Evolutionary conservation across 2,888 invertebrate genomes (phyloP), one percentile per base, ranked within the genome.

Genomic region (Ormyrus nitidulus): DNA sequence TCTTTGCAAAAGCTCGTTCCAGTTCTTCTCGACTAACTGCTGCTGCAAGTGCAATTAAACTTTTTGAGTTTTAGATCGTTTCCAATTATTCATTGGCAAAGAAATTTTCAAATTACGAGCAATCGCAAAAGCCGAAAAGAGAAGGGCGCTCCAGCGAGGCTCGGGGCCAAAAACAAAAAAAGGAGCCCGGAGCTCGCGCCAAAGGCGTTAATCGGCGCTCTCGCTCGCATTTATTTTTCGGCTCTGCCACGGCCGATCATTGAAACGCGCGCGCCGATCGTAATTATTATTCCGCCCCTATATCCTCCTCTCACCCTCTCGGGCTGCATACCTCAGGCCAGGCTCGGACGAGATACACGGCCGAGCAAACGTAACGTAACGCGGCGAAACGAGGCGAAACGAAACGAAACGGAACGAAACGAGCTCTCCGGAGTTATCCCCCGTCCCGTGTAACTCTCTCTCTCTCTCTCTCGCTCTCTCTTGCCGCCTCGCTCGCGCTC

Each of bases 361-460:
- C 85, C 86, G 87, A 87, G 87, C 87, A 87, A 87, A 88, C 88
- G 88, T 87, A 87, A 89, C 87, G 88, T 87, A 89, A 89, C 88
- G 89, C 85, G 86, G 87, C 86, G 89, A 88, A 89, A 88, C 89
- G 89, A 88, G 87, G 87, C 87, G 89, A 88, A 87, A 88, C 89
- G 88, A 87, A 87, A 86, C 87, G 86, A 86, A 86, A 87, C 70
- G 70, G 69, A 64, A 70, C 64, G 70, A 70, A 74, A 74, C 66
- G 83, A 83, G 83, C 83, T 81, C 34, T 34, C 77, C 84, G 84
- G 82, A 82, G 82, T 81, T 74, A 82, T 84, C 83, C 4, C 82
- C 81, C 85, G 84, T 85, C 72, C 79, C 79, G 81, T 69, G 66
- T 69, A 66, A 64, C 74, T 72, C 70, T 66, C 75, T 81, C 82